Conservation (phyloP, 2,797 vertebrate genomes). For the Holocentrus rufus region DNA sequence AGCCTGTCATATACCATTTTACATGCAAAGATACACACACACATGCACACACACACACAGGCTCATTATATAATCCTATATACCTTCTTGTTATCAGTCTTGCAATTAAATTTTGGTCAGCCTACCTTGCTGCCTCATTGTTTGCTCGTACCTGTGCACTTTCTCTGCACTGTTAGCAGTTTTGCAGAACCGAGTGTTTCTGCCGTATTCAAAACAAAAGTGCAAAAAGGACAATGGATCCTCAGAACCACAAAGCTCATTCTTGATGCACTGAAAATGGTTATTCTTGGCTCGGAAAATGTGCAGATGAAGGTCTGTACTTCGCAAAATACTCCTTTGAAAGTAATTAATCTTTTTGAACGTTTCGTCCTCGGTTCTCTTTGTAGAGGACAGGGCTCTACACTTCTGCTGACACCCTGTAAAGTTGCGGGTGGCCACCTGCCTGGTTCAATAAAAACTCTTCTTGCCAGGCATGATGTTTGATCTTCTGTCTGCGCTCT, state of each 20-base stretch:
- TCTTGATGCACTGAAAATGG: slow-evolving; percentile 14
- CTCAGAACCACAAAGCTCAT: neutral
- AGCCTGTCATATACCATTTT: neutral
- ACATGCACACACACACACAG: neutral
- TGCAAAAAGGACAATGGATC: neutral
- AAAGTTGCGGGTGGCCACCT: neutral
- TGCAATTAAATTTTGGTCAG: neutral
- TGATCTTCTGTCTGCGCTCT: neutral
- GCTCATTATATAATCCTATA: no score
- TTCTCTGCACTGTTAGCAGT: neutral
- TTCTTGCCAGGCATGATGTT: neutral
- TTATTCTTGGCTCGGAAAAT: neutral
- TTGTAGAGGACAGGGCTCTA: neutral
- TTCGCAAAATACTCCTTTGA: neutral
- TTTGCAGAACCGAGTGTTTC: neutral
- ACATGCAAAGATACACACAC: neutral
- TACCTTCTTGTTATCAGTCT: neutral
- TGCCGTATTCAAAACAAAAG: neutral
- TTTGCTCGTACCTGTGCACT: neutral
- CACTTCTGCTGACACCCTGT: slow-evolving; percentile 7
- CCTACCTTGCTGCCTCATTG: neutral
- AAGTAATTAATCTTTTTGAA: neutral
- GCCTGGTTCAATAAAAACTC: slow-evolving; percentile 7
- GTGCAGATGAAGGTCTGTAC: slow-evolving; percentile 3
- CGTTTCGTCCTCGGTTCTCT: neutral